Evolutionary conservation across 2,888 invertebrate genomes (phyloP).

Genomic region (Julus scanicus): DNA sequence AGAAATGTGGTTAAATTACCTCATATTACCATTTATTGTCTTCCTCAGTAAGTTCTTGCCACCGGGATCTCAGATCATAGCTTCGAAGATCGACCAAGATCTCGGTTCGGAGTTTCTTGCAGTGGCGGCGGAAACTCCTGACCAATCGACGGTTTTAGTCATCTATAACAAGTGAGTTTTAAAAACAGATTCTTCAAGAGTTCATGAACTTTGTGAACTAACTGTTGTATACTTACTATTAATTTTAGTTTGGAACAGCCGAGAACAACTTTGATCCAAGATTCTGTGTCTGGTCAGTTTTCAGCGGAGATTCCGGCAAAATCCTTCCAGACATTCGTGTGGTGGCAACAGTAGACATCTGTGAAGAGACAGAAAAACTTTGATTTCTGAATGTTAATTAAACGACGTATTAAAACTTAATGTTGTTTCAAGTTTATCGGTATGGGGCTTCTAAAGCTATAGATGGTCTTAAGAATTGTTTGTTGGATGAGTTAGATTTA

Average conservation of each 20-base stretch:
- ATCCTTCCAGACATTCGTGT: neutral
- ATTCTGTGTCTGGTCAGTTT: neutral
- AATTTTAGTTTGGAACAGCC: neutral
- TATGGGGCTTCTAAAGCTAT: too few species aligned
- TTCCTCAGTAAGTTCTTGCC: constrained; percentile 73
- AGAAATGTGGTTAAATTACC: too few species aligned
- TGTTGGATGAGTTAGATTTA: too few species aligned
- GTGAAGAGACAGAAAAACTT: too few species aligned
- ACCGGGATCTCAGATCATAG: constrained; percentile 70
- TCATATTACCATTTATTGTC: neutral
- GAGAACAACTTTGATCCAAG: neutral
- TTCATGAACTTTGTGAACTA: too few species aligned
- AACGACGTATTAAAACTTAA: too few species aligned
- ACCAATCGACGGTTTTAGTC: constrained; percentile 69
- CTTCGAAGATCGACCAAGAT: constrained; percentile 57
- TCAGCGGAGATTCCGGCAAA: neutral
- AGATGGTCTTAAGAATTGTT: too few species aligned
- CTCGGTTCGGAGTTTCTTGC: constrained; percentile 57
- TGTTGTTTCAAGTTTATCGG: too few species aligned
- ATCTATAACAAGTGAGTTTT: constrained; percentile 68
- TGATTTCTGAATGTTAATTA: too few species aligned
- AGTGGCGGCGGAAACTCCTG: constrained; percentile 71
- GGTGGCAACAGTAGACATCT: constrained; percentile 28
- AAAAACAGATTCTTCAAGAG: too few species aligned
- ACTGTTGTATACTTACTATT: neutral